Percentiles rank a stretch among this genome's conserved stretches.
phyloP scores from a whole-genome alignment of 2,113 vertebrate species.

The Platysteira castanea region DNA sequence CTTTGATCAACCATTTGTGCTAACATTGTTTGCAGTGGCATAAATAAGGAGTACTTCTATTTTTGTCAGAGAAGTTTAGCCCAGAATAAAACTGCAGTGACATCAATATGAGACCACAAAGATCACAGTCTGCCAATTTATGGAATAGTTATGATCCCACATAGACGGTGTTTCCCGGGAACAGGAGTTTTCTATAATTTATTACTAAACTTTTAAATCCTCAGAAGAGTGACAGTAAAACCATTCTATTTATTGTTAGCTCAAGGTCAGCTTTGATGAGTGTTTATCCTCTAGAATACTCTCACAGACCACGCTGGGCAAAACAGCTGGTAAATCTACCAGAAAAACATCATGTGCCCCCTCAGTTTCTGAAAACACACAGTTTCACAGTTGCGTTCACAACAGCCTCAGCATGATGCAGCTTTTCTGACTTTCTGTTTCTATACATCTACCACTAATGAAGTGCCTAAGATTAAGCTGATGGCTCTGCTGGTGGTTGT shows the following conservation, averaged over 20 bases:
- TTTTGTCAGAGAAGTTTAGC: neutral
- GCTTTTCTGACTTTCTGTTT: neutral
- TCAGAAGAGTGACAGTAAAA: neutral
- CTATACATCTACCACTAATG: neutral
- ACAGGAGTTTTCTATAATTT: neutral
- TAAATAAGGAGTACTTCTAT: neutral
- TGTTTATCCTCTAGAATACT: neutral
- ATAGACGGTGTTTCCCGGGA: neutral
- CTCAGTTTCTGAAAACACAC: neutral
- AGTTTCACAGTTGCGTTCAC: neutral
- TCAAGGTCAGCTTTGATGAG: neutral
- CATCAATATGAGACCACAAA: neutral
- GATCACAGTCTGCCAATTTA: neutral
- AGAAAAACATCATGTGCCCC: neutral
- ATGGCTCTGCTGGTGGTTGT: rapidly evolving
- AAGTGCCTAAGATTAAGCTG: neutral
- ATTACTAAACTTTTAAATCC: neutral
- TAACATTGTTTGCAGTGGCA: neutral
- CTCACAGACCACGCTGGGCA: neutral
- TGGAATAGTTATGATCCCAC: neutral
- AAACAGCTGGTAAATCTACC: neutral
- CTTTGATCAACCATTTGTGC: neutral
- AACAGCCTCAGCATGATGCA: neutral
- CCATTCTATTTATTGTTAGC: neutral
- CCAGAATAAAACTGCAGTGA: neutral